Base-by-base conservation (phyloP, 92 coral and sea anemone species). In the Porites rus region DNA sequence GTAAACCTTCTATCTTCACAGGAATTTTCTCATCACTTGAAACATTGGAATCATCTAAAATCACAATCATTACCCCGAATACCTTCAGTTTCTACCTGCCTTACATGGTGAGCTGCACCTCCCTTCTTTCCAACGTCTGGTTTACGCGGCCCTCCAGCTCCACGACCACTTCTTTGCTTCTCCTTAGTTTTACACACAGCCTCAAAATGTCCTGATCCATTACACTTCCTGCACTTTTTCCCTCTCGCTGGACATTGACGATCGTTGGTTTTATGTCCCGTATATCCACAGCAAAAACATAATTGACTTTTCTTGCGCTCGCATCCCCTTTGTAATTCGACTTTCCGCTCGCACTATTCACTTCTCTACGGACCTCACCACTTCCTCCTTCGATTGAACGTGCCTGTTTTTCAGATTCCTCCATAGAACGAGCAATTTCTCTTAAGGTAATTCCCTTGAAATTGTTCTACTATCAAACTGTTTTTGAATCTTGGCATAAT, bases 361-460 rank as follows among this genome's bases (percentile, higher is more conserved):
- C 76, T 31, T 31, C 43, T 2, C 43, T 31, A 31, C 43, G 43
- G 43, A 31, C 43, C 76, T 72, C 76, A 72, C 52, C 18, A 8
- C 22, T 22, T 65, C 13, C 70, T 19, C 70, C 70, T 65, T 65
- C 70, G 18, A 65, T 65, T 14, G 70, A 8, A 1, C 92, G 43
- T 0, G 87, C 93, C 38, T 90, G 93, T 58, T 50, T 71, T 74
- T 90, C 86, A 9, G 93, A 66, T 62, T 78, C 82, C 43, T 31
- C 43, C 43, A 31, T 31, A 31, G 43, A 31, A 31, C 43, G 4
- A n/a, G 93, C 86, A 8, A 77, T 73, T 4, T 79, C 83, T 61
- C 79, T 54, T n/a, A n/a, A n/a, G n/a, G n/a, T n/a, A n/a, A n/a
- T n/a, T n/a, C n/a, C n/a, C n/a, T n/a, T n/a, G n/a, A n/a, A n/a